Percentiles rank a stretch among this genome's conserved stretches.
Evolutionary conservation across 2,113 vertebrate species (phyloP).

Genomic region (Artemisiospiza belli): DNA sequence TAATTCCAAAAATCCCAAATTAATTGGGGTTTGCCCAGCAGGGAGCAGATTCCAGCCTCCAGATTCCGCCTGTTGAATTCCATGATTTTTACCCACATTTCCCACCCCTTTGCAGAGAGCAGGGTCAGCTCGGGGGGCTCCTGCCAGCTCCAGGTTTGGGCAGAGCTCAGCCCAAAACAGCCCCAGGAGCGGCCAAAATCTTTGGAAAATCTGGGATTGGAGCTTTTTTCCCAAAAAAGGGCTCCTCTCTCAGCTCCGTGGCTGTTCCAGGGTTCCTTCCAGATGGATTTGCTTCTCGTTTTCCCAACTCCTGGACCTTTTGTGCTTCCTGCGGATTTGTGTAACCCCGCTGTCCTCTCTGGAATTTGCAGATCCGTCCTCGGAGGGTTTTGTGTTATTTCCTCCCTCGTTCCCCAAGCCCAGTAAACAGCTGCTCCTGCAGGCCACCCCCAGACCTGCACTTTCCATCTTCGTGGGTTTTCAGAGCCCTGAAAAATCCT

Average conservation of each 20-base stretch:
- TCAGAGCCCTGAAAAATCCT: not conserved
- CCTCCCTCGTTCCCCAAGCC: not conserved
- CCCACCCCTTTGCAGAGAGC: too few species aligned
- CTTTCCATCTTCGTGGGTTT: not conserved
- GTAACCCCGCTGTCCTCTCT: conserved; percentile 57
- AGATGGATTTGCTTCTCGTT: conserved; percentile 4
- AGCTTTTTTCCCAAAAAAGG: not conserved
- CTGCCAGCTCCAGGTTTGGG: not conserved
- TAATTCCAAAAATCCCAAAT: too few species aligned
- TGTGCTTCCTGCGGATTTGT: conserved; percentile 14
- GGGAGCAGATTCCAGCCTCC: not conserved
- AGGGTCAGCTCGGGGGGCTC: not conserved
- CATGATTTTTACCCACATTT: too few species aligned
- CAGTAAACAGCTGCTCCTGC: not conserved
- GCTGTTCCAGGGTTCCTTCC: not conserved
- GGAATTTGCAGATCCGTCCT: conserved; percentile 54
- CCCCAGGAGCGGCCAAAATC: not conserved
- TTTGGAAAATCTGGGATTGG: not conserved
- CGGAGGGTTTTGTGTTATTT: conserved; percentile 33
- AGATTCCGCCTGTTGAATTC: too few species aligned
- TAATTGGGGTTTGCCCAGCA: too few species aligned
- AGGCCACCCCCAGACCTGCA: not conserved
- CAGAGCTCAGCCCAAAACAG: accelerated
- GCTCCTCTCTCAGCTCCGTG: not conserved
- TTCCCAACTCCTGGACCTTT: not conserved